These are phyloP conservation scores for Saxidomus purpurata DNA, from an alignment of 1,140 invertebrate species.

Conservation along the genomic window DNA sequence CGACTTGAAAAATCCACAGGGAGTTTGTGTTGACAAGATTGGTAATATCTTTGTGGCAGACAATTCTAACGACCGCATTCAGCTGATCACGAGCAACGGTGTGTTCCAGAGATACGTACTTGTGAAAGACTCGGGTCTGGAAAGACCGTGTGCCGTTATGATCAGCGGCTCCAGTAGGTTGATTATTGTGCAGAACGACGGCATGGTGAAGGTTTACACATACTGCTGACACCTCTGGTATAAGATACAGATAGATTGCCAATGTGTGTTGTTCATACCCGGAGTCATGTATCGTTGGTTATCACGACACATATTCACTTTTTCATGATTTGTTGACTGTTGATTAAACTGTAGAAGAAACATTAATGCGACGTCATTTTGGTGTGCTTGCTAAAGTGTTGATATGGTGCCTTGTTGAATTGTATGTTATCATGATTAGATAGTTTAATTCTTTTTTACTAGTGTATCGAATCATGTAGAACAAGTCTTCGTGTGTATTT, in stretches of 20 bases:
- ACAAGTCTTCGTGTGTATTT: too few relatives aligned
- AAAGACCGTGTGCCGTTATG: constrained; percentile 78
- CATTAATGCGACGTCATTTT: too few relatives aligned
- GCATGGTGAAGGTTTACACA: constrained; percentile 82
- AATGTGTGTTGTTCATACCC: too few relatives aligned
- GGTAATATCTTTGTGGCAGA: constrained; percentile 83
- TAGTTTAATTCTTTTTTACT: too few relatives aligned
- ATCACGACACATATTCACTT: too few relatives aligned
- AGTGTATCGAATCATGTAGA: too few relatives aligned
- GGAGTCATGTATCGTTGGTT: too few relatives aligned
- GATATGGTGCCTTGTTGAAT: too few relatives aligned
- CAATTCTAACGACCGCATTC: constrained; percentile 79
- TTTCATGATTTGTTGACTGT: too few relatives aligned
- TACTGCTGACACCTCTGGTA: constrained; percentile 64
- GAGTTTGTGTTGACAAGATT: constrained; percentile 79
- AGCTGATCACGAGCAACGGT: constrained; percentile 79
- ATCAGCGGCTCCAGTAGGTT: constrained; percentile 77
- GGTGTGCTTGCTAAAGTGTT: too few relatives aligned
- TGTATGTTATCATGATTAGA: too few relatives aligned
- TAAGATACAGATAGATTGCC: neutral
- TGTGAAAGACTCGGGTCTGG: constrained; percentile 75
- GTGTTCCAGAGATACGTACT: constrained; percentile 79
- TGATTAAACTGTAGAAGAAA: too few relatives aligned
- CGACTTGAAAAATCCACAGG: constrained; percentile 76
- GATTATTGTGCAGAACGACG: constrained; percentile 82